Conservation (phyloP, 2,113 vertebrate species). For the Ellobius talpinus region DNA sequence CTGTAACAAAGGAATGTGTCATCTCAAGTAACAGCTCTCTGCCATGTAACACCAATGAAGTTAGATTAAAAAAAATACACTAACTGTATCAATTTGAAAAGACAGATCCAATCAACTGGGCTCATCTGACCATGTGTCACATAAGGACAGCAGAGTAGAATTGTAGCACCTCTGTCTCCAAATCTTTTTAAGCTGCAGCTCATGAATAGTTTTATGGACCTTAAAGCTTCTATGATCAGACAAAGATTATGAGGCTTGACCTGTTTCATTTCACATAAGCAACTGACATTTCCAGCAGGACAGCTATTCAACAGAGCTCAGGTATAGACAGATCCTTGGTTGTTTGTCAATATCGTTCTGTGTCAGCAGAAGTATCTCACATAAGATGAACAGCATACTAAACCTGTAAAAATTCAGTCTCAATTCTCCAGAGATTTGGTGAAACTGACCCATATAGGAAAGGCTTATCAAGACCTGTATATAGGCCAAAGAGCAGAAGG, state of each 20-base stretch:
- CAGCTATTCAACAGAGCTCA: constrained; percentile 44
- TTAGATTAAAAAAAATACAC: constrained; percentile 61
- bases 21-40: constrained; percentile 68
- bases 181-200: constrained; percentile 28
- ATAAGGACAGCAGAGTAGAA: constrained; percentile 51
- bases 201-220: constrained; percentile 65
- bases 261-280: constrained; percentile 54
- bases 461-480: constrained; percentile 8
- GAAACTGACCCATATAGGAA: constrained; percentile 40
- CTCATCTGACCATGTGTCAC: constrained; percentile 62
- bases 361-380: constrained; percentile 16
- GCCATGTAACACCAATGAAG: constrained; percentile 35
- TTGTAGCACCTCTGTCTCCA: not conserved
- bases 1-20: constrained; percentile 75
- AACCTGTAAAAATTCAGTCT: constrained; percentile 54
- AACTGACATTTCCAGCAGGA: constrained; percentile 59
- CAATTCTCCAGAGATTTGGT: not conserved
- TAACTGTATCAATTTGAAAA: constrained; percentile 62
- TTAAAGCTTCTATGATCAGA: constrained; percentile 57
- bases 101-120: constrained; percentile 59
- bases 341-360: constrained; percentile 1
- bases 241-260: constrained; percentile 60
- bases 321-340: constrained; percentile 43
- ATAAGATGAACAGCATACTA: not conserved
- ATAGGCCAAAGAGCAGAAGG: constrained; percentile 33